Evolutionary conservation across 2,888 invertebrate genomes (phyloP).

Genomic region (Zele albiditarsus): DNA sequence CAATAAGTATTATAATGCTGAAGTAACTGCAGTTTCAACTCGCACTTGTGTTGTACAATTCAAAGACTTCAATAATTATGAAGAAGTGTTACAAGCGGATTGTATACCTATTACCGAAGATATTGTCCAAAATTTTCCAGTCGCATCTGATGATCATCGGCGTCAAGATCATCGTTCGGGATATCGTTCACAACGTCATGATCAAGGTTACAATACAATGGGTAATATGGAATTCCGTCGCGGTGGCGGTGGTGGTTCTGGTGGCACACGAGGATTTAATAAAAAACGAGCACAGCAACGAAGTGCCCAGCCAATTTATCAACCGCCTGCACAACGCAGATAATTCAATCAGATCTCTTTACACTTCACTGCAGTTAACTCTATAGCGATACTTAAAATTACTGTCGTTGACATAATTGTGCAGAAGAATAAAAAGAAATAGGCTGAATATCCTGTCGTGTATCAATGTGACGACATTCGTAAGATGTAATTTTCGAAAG

Average conservation of each 20-base stretch:
- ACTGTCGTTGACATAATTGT: neutral
- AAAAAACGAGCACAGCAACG: conserved; percentile 65
- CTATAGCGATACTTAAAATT: neutral
- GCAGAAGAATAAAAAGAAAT: neutral
- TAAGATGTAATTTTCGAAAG: neutral
- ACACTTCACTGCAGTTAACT: neutral
- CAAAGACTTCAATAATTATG: conserved; percentile 91
- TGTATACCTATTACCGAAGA: conserved; percentile 80
- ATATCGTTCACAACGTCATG: conserved; percentile 64
- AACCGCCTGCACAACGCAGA: conserved; percentile 69
- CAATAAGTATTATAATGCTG: conserved; percentile 89
- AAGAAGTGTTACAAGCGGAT: conserved; percentile 89
- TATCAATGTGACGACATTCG: neutral
- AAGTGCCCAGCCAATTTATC: conserved; percentile 69
- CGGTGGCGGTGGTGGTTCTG: conserved; percentile 57
- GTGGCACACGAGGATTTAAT: conserved; percentile 52
- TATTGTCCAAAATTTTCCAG: conserved; percentile 52
- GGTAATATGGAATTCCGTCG: conserved; percentile 65
- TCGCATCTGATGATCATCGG: conserved; percentile 51
- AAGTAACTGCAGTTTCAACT: conserved; percentile 86
- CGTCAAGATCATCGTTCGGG: conserved; percentile 60
- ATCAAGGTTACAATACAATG: conserved; percentile 56
- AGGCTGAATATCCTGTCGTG: neutral
- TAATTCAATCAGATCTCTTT: conserved; percentile 35
- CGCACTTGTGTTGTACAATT: conserved; percentile 90